Base-by-base conservation (phyloP, 2,888 invertebrate genomes). In the Phyto melanocephala region DNA sequence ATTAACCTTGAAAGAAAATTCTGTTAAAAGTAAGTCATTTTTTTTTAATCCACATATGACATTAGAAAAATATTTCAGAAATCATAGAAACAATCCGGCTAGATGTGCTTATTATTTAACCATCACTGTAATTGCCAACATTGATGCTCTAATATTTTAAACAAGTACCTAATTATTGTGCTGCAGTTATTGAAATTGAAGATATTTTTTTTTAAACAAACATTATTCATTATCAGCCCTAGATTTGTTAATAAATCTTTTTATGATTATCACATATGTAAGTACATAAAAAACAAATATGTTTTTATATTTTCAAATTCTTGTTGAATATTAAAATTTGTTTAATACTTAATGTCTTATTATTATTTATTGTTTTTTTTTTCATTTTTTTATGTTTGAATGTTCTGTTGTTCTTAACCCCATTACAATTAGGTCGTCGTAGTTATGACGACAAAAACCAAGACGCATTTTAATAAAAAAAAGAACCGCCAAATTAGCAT, bases 371-470 rank as follows among this genome's bases (percentile, higher is more conserved):
- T 28, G 6, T 28, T 28, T 47, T 50, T 40, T 50, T 8, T 71
- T 52, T n/a, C n/a, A 37, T 40, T 50, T 8, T 71, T 52, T n/a
- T 6, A 50, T 52, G 50, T 54, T 28, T 58, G 6, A 13, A 37
- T 35, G 37, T 37, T 37, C 60, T 6, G 13, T 5, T 54, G 74
- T 17, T 58, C 47, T 45, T 71, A 71, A 71, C 70, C 70, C 35
- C 40, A 42, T 42, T 63, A 42, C 42, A 74, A 42, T 74, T 74
- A 20, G 63, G 54, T 42, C 52, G 62, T 1, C 20, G 1, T n/a
- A 42, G 8, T 58, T 42, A 42, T 54, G 74, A 33, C 63, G 54
- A 42, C 52, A 54, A 28, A 28, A 28, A 52, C 24, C n/a, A 50
- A 24, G 13, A 50, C 28, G 1, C 17, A 28, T n/a, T 13, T 37